A percentile compares a stretch with the other conserved stretches of the same genome.
phyloP scores from a whole-genome alignment of 92 coral and sea anemone species.

The Actinostola sp. region DNA sequence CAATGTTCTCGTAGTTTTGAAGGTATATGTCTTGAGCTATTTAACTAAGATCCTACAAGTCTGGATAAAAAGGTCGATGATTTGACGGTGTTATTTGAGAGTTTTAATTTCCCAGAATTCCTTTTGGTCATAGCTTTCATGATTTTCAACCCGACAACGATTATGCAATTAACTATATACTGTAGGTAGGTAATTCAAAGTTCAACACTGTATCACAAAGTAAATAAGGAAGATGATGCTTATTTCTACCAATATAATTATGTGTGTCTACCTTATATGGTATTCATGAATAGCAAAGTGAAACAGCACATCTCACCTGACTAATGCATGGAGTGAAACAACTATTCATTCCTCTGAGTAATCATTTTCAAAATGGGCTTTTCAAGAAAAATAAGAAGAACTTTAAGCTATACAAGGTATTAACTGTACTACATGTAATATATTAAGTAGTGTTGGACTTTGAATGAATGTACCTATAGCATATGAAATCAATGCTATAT shows the following conservation, averaged over 20 bases:
- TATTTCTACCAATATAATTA: neutral
- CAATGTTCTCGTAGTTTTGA: no score
- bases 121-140: no score
- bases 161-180: no score
- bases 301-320: conserved; percentile 7
- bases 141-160: no score
- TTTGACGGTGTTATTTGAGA: no score
- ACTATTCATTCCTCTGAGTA: neutral
- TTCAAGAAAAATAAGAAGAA: conserved; percentile 13
- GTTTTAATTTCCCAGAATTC: no score
- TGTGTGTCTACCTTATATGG: conserved; percentile 4
- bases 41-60: no score
- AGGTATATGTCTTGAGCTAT: no score
- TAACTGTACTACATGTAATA: neutral
- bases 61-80: no score
- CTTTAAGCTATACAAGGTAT: conserved; percentile 20
- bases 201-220: neutral
- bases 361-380: conserved; percentile 11
- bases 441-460: neutral
- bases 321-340: neutral
- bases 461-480: no score
- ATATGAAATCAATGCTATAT: no score
- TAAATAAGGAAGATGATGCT: neutral
- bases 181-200: neutral
- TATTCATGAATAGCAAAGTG: neutral